phyloP scores from a whole-genome alignment of 2,113 vertebrate genomes.

The Turnix velox region DNA sequence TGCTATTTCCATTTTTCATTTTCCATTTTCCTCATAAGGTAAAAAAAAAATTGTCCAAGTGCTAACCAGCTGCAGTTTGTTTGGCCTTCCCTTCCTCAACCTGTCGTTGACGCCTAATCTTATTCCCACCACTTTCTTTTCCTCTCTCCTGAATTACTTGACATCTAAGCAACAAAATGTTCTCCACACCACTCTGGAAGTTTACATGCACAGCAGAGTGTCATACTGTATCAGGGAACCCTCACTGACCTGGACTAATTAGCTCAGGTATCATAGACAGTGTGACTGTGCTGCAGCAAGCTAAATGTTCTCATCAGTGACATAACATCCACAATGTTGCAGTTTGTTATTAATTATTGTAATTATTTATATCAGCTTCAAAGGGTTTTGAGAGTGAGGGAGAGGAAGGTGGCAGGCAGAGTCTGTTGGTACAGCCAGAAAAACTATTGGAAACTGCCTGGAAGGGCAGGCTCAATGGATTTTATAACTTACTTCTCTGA shows the following conservation, averaged over 20 bases:
- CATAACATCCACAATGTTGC: neutral
- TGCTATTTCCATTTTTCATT: neutral
- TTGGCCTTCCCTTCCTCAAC: neutral
- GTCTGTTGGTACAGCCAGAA: neutral
- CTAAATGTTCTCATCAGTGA: neutral
- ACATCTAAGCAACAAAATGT: neutral
- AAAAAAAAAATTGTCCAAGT: neutral
- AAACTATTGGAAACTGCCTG: neutral
- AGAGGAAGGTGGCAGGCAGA: neutral
- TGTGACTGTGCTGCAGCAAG: neutral
- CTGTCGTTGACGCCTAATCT: rapidly evolving
- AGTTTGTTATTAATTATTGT: neutral
- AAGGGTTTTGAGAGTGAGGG: neutral
- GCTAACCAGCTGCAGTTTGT: neutral
- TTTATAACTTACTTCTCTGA: neutral
- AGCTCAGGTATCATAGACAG: rapidly evolving
- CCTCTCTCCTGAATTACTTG: neutral
- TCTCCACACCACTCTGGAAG: neutral
- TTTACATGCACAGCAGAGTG: neutral
- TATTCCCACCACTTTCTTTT: neutral
- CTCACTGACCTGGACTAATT: rapidly evolving
- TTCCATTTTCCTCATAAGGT: neutral
- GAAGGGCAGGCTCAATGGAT: neutral
- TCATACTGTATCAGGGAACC: neutral
- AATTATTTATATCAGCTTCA: neutral